phyloP scores from a whole-genome alignment of 2,797 vertebrate species.

The Sciaenops ocellatus region DNA sequence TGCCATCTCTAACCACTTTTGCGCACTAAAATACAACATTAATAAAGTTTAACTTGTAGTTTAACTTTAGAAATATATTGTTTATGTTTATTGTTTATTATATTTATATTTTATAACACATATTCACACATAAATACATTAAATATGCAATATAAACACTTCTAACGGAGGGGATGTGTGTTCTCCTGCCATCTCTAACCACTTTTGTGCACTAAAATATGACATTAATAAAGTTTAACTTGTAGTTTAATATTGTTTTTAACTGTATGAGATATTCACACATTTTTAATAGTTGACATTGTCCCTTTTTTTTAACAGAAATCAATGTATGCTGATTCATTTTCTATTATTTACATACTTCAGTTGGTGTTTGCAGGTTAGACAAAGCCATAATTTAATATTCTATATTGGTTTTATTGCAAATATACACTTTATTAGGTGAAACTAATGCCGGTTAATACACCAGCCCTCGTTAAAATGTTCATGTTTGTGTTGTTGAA shows the following conservation, averaged over 20 bases:
- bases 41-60: too few relatives aligned
- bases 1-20: neutral
- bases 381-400: neutral
- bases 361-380: neutral
- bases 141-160: too few relatives aligned
- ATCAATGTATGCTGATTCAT: too few relatives aligned
- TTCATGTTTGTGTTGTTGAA: neutral
- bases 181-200: neutral
- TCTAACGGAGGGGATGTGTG: neutral
- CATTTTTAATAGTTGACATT: too few relatives aligned
- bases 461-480: too few relatives aligned
- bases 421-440: neutral
- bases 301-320: too few relatives aligned
- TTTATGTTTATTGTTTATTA: too few relatives aligned
- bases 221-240: neutral
- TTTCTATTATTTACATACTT: neutral
- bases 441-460: neutral
- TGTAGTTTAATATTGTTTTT: too few relatives aligned
- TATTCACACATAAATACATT: neutral
- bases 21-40: neutral
- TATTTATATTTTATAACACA: too few relatives aligned
- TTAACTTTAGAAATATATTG: too few relatives aligned
- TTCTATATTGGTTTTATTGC: neutral
- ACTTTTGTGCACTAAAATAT: neutral
- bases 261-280: too few relatives aligned